Evolutionary conservation across 1,140 invertebrate species (phyloP).

Genomic region (Drosophila serrata): DNA sequence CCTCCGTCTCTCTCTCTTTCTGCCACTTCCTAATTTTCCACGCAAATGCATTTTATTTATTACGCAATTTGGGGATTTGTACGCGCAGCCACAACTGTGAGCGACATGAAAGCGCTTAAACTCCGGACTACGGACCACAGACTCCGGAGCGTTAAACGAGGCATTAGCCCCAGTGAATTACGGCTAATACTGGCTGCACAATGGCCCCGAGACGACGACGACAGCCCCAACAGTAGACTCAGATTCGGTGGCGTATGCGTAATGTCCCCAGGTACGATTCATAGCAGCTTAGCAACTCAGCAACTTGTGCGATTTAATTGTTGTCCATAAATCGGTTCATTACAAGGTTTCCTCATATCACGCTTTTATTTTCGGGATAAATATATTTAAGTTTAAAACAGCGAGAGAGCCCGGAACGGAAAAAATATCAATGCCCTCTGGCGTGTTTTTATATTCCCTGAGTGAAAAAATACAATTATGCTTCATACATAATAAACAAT

Average conservation of each 20-base stretch:
- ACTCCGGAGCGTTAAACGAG: conserved; percentile 41
- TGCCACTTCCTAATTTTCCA: conserved; percentile 72
- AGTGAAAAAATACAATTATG: conserved; percentile 4
- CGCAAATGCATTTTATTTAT: conserved; percentile 78
- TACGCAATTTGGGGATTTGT: conserved; percentile 67
- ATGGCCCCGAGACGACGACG: conserved; percentile 12
- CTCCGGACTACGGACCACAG: conserved; percentile 3
- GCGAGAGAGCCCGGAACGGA: accelerated
- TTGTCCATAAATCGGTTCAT: conserved; percentile 1
- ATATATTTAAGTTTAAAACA: background rate
- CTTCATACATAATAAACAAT: background rate
- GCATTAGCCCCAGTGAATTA: conserved; percentile 49
- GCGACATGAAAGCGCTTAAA: conserved; percentile 46
- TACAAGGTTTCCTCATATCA: background rate
- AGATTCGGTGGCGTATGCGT: conserved; percentile 15
- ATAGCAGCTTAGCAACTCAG: conserved; percentile 6
- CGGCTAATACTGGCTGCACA: conserved; percentile 21
- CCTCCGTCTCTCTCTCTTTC: background rate
- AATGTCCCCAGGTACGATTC: conserved; percentile 21
- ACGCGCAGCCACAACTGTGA: conserved; percentile 32
- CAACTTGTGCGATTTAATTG: conserved; percentile 2
- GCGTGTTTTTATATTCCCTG: background rate
- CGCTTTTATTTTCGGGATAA: too few species aligned
- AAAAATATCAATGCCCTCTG: background rate
- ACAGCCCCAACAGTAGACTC: background rate